Evolutionary conservation across 2,888 invertebrate species (phyloP).

Genomic region (Eudiplozoon nipponicum): DNA sequence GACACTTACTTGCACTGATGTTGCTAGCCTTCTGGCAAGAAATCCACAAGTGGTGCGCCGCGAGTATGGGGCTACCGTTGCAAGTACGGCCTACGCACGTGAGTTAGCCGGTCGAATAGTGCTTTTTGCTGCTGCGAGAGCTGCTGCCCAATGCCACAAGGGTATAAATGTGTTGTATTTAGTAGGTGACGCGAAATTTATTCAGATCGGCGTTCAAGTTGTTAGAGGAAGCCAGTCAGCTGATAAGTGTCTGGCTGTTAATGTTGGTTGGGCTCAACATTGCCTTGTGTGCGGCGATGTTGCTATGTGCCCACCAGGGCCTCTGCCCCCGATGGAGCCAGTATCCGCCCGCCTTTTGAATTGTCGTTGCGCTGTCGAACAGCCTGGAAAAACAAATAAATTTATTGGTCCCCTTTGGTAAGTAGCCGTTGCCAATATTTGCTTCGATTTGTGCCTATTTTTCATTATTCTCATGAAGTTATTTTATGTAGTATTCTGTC

Average conservation of each 20-base stretch:
- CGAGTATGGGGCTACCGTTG: conserved; percentile 20
- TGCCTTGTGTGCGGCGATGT: conserved; percentile 24
- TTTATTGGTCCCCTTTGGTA: conserved; percentile 24
- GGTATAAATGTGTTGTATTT: conserved; percentile 21
- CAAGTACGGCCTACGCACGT: conserved; percentile 22
- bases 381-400: conserved; percentile 22
- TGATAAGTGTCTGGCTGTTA: neutral
- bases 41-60: conserved; percentile 20
- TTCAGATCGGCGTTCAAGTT: conserved; percentile 20
- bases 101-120: conserved; percentile 22
- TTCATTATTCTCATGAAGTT: too few species aligned
- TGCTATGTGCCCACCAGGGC: conserved; percentile 18
- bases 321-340: conserved; percentile 18
- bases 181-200: conserved; percentile 20
- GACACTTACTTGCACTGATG: conserved; percentile 21
- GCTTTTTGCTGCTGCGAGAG: conserved; percentile 20
- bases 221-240: too few species aligned
- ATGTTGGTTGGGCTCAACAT: conserved; percentile 20
- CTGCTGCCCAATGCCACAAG: conserved; percentile 21
- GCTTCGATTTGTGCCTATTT: too few species aligned
- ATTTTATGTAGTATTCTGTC: too few species aligned
- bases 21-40: conserved; percentile 21
- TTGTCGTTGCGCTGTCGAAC: conserved; percentile 20
- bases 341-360: conserved; percentile 20
- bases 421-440: conserved; percentile 9